Percentiles rank a stretch among this genome's conserved stretches.
Conservation (phyloP, 1,140 invertebrate genomes). For the Drosophila orena region DNA sequence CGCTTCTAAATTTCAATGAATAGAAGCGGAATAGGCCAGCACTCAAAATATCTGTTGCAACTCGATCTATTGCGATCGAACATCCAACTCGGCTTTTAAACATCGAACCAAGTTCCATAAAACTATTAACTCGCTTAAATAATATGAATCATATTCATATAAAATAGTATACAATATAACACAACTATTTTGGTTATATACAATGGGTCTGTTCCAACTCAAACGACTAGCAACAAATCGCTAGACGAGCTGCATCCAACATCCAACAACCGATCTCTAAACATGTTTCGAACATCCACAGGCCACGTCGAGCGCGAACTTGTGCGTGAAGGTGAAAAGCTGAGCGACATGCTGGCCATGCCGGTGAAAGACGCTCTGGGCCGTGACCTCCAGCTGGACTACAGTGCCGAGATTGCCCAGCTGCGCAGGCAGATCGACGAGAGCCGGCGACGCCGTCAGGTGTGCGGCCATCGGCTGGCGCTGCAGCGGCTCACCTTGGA, state of each 20-base stretch:
- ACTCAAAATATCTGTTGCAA: not conserved
- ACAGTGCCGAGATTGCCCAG: constrained; percentile 89
- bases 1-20: constrained; percentile 1
- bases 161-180: not conserved
- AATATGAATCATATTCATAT: not conserved
- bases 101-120: not conserved
- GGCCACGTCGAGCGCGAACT: constrained; percentile 89
- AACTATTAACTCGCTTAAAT: no score
- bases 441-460: constrained; percentile 88
- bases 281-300: constrained; percentile 53
- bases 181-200: no score
- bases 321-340: constrained; percentile 91
- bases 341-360: constrained; percentile 92
- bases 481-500: constrained; percentile 91
- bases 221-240: not conserved
- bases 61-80: constrained; percentile 5
- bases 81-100: not conserved
- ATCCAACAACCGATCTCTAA: constrained; percentile 19
- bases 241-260: not conserved
- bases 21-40: not conserved
- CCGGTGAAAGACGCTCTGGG: constrained; percentile 92
- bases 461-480: constrained; percentile 89
- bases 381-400: constrained; percentile 90
- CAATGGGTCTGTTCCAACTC: not conserved
- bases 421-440: constrained; percentile 89